phyloP scores from a whole-genome alignment of 2,797 vertebrate species.

The Hyperoplus immaculatus region DNA sequence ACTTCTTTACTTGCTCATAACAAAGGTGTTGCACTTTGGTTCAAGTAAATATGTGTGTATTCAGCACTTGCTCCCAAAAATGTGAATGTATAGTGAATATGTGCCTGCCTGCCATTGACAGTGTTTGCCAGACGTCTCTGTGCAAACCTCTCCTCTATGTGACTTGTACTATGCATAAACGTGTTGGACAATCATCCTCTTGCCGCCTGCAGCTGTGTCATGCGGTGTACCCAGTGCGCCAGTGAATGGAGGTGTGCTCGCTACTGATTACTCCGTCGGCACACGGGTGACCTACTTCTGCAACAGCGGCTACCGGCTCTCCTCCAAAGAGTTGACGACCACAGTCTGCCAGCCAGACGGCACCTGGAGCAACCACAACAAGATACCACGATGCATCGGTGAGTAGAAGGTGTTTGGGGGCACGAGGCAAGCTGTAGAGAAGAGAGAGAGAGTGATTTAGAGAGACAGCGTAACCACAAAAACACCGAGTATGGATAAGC shows the following conservation, averaged over 20 bases:
- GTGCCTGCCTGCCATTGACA: constrained; percentile 6
- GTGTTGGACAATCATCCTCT: constrained; percentile 47
- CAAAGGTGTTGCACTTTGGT: too few species aligned
- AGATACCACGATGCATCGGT: constrained; percentile 97
- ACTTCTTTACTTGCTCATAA: too few species aligned
- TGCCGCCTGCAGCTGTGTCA: constrained; percentile 89
- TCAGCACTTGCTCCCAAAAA: constrained; percentile 9
- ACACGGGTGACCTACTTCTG: constrained; percentile 98
- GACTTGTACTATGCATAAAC: constrained; percentile 44
- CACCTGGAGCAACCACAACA: constrained; percentile 99
- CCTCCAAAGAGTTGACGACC: constrained; percentile 97
- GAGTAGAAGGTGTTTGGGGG: constrained; percentile 51
- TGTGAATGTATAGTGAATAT: constrained; percentile 6
- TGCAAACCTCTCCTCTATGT: constrained; percentile 23
- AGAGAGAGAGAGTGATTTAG: constrained; percentile 14
- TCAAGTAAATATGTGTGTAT: neutral
- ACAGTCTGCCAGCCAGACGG: constrained; percentile 96
- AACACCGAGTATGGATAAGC: constrained; percentile 1
- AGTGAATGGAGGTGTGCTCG: constrained; percentile 93
- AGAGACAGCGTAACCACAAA: constrained; percentile 27
- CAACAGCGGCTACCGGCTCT: constrained; percentile 94
- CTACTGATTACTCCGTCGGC: constrained; percentile 96
- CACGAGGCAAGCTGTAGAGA: constrained; percentile 8
- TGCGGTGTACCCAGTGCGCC: constrained; percentile 95
- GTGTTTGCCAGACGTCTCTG: constrained; percentile 23